phyloP scores from a whole-genome alignment of 2,888 invertebrate species.

The Calameuta idolon region DNA sequence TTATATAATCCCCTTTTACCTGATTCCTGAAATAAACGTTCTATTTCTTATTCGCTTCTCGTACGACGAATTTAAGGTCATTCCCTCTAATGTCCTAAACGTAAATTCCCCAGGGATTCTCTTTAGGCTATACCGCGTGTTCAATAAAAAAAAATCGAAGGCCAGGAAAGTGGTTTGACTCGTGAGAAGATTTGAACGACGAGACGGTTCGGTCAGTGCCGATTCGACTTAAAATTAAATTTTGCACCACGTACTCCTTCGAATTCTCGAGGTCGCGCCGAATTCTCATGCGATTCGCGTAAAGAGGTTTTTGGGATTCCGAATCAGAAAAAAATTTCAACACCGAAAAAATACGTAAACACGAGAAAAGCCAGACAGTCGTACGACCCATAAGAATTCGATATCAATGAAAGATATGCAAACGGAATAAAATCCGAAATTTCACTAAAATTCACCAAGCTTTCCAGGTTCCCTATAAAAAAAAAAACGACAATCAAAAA shows the following conservation, averaged over 20 bases:
- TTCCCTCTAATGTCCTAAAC: neutral
- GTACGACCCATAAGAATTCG: neutral
- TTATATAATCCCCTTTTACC: neutral
- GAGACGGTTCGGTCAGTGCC: neutral
- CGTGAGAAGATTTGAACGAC: neutral
- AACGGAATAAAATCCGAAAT: neutral
- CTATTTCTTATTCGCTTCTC: neutral
- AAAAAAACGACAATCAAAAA: neutral
- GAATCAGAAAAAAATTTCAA: neutral
- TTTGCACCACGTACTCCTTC: neutral
- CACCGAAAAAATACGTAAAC: neutral
- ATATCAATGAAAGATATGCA: neutral
- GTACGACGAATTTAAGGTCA: neutral
- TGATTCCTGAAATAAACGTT: neutral
- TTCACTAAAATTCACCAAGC: neutral
- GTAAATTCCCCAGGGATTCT: neutral
- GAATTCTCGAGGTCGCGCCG: neutral
- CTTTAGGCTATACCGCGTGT: neutral
- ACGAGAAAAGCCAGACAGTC: neutral
- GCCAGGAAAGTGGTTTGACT: neutral
- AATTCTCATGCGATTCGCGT: constrained; percentile 3
- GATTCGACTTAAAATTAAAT: neutral
- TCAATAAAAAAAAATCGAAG: neutral
- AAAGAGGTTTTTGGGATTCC: neutral
- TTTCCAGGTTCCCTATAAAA: neutral